A percentile compares a stretch with the other conserved stretches of the same genome.
phyloP scores from a whole-genome alignment of 2,797 vertebrate species.

The Cyprinella venusta region DNA sequence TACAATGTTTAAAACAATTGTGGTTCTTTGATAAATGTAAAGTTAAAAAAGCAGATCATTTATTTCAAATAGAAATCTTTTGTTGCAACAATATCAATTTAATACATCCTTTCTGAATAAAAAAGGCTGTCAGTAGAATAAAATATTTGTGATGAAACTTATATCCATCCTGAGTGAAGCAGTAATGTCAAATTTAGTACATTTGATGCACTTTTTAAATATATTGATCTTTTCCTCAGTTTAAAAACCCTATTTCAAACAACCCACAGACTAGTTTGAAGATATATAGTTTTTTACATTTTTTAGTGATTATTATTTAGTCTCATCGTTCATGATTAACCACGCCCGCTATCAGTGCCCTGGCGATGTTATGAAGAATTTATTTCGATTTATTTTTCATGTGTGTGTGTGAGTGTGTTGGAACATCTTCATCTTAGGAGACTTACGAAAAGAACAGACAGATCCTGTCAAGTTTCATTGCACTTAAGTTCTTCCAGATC shows the following conservation, averaged over 20 bases:
- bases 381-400: background rate
- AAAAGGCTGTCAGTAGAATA: background rate
- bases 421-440: conserved; percentile 37
- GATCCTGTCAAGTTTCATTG: background rate
- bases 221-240: background rate
- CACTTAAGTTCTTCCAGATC: background rate
- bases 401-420: background rate
- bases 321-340: background rate
- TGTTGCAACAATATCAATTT: background rate
- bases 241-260: background rate
- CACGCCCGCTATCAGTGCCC: background rate
- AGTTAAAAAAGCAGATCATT: background rate
- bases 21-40: background rate
- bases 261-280: background rate
- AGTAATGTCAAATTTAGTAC: background rate
- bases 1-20: background rate
- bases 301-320: background rate
- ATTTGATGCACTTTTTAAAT: background rate
- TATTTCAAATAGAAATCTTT: background rate
- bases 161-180: background rate
- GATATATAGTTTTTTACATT: background rate
- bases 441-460: conserved; percentile 44
- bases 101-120: background rate
- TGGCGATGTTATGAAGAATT: background rate
- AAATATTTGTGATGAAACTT: background rate